Conservation (phyloP, 2,888 invertebrate genomes). For the Balanococcus diminutus region DNA sequence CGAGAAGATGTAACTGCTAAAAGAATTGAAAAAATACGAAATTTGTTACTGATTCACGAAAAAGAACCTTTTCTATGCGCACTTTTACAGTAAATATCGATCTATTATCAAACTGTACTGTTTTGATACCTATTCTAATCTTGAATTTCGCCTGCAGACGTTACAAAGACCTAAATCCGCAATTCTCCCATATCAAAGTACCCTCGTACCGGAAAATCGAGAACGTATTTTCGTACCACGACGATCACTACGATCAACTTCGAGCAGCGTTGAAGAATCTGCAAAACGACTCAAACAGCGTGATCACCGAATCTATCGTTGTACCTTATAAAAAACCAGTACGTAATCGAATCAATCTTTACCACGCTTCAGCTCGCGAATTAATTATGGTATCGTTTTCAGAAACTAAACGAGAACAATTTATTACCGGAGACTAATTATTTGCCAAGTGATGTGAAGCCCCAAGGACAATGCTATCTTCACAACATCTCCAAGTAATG, state of each 20-base stretch:
- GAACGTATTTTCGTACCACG: neutral
- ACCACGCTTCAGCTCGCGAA: neutral
- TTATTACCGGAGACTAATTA: neutral
- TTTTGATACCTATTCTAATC: neutral
- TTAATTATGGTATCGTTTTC: neutral
- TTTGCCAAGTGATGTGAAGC: neutral
- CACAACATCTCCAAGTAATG: neutral
- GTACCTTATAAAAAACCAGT: neutral
- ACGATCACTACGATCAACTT: neutral
- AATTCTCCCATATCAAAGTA: conserved; percentile 3
- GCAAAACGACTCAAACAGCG: neutral
- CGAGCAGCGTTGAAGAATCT: neutral
- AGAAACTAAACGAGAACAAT: neutral
- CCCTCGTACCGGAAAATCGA: neutral
- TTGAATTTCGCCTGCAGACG: neutral
- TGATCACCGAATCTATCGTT: neutral
- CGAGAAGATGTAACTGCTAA: neutral
- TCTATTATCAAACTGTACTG: neutral
- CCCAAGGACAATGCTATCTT: conserved; percentile 9
- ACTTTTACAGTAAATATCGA: neutral
- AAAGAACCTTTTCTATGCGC: neutral
- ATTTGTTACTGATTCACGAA: neutral
- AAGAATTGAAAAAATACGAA: neutral
- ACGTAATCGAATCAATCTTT: too few relatives aligned
- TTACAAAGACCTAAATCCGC: neutral